These are phyloP conservation scores for Desmodus rotundus DNA, from an alignment of 2,113 vertebrate genomes.

Conservation along the genomic window DNA sequence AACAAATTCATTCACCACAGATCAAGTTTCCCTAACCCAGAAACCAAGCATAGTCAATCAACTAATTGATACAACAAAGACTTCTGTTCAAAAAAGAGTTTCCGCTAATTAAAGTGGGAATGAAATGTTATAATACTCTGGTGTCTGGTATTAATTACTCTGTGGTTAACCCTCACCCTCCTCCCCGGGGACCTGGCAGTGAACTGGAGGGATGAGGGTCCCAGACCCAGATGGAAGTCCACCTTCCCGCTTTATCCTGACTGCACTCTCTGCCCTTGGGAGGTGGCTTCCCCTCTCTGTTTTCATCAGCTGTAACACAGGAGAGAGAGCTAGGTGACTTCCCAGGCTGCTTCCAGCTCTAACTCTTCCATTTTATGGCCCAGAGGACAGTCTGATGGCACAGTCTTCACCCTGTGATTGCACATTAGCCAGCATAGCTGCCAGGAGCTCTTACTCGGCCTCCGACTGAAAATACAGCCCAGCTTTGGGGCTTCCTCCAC, in stretches of 20 bases:
- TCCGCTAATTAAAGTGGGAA: constrained; percentile 84
- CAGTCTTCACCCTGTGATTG: background rate
- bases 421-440: background rate
- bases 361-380: background rate
- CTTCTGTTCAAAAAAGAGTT: constrained; percentile 76
- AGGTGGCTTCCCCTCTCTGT: background rate
- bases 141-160: constrained; percentile 78
- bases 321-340: background rate
- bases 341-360: background rate
- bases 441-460: background rate
- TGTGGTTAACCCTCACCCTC: constrained; percentile 71
- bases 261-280: background rate
- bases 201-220: too few species aligned
- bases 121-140: constrained; percentile 81
- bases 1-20: constrained; percentile 89
- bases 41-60: constrained; percentile 91
- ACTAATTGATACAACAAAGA: constrained; percentile 95
- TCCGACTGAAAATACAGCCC: background rate
- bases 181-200: background rate
- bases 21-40: constrained; percentile 87
- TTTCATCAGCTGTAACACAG: background rate
- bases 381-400: background rate
- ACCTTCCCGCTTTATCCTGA: background rate
- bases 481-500: background rate
- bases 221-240: background rate